Percentiles rank a stretch among this genome's conserved stretches.
Conservation (phyloP, 53 echinoderm and acorn worm genomes). For the Holothuria leucospilota region DNA sequence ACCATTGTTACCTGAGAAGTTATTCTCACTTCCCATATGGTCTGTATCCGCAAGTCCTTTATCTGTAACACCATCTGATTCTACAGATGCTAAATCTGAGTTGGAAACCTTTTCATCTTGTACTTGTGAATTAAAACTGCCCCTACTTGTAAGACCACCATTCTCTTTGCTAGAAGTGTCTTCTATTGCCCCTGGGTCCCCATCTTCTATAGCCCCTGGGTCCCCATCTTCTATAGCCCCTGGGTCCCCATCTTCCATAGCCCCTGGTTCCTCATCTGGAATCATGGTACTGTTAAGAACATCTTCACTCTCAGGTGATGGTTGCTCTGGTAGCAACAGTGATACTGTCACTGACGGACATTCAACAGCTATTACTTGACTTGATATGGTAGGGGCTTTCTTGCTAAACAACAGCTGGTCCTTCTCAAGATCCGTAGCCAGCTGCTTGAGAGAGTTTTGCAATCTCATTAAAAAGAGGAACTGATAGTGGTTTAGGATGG, state of each 20-base stretch:
- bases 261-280: not conserved
- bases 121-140: conserved; percentile 17
- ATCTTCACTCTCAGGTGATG: conserved; percentile 32
- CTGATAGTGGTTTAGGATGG: conserved; percentile 92
- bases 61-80: not conserved
- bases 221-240: conserved; percentile 15
- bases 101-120: conserved; percentile 11
- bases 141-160: conserved; percentile 29
- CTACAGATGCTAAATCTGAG: not conserved
- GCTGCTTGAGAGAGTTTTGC: conserved; percentile 78
- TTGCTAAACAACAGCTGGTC: conserved; percentile 79
- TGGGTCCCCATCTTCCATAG: not conserved
- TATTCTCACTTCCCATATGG: not conserved
- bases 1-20: conserved; percentile 20
- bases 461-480: conserved; percentile 89
- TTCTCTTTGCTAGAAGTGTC: not conserved
- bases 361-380: conserved; percentile 75
- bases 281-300: not conserved
- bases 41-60: not conserved
- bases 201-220: too few species aligned
- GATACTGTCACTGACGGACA: conserved; percentile 71
- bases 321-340: conserved; percentile 65
- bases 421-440: conserved; percentile 70
- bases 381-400: conserved; percentile 58
- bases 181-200: not conserved